Conservation (phyloP, 2,888 invertebrate species). For the Thecophora atra region DNA sequence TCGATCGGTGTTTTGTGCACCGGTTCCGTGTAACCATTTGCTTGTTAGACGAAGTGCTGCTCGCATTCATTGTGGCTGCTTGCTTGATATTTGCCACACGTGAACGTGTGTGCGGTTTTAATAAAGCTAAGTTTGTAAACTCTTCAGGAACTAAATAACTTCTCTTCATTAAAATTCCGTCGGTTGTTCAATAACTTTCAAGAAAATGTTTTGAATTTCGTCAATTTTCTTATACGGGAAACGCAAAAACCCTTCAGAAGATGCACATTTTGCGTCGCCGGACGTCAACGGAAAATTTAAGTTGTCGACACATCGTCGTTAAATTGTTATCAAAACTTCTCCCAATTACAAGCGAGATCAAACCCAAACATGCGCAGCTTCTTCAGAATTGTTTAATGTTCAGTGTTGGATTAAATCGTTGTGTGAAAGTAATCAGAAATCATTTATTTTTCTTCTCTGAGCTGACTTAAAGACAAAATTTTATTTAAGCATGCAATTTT, state of each 20-base stretch:
- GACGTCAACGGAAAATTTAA: no score
- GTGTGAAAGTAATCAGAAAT: no score
- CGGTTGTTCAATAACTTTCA: constrained; percentile 11
- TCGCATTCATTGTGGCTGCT: neutral
- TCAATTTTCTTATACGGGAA: neutral
- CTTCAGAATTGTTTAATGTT: no score
- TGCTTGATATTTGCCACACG: neutral
- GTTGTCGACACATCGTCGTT: no score
- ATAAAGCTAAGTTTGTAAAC: constrained; percentile 18
- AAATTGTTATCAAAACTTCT: no score
- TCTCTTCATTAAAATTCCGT: constrained; percentile 21
- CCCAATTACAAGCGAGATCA: no score
- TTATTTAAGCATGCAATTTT: no score
- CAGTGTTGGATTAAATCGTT: no score
- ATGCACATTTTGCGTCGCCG: no score
- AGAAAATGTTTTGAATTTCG: constrained; percentile 18
- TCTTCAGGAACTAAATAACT: constrained; percentile 21
- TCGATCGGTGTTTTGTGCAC: neutral
- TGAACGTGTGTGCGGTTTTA: constrained; percentile 15
- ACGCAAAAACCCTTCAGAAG: neutral
- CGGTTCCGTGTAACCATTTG: neutral
- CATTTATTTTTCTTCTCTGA: no score
- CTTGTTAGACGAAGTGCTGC: neutral
- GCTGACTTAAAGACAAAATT: no score
- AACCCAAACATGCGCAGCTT: no score